Evolutionary conservation across 1,140 invertebrate genomes (phyloP).

Genomic region (Cecropterus lyciades): DNA sequence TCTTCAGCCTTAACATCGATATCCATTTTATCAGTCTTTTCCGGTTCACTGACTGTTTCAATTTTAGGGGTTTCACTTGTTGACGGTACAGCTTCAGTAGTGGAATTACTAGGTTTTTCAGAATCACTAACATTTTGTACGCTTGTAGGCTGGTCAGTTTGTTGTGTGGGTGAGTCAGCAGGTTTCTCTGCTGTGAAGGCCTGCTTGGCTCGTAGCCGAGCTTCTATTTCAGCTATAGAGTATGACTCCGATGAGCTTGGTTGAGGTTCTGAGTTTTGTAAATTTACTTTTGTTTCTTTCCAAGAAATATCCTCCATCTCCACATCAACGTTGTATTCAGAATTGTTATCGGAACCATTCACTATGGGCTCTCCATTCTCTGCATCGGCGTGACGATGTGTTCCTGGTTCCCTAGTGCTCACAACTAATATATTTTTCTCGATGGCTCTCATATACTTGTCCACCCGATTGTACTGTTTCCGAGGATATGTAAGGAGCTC

Average conservation of each 20-base stretch:
- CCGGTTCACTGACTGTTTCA: conserved; percentile 36
- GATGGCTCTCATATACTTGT: conserved; percentile 97
- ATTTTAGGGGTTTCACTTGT: conserved; percentile 44
- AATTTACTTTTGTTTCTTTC: conserved; percentile 74
- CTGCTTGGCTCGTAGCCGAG: conserved; percentile 61
- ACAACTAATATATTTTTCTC: conserved; percentile 98
- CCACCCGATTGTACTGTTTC: conserved; percentile 97
- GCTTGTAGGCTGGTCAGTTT: neutral
- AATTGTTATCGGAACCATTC: conserved; percentile 85
- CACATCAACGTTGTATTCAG: conserved; percentile 88
- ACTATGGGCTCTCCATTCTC: conserved; percentile 88
- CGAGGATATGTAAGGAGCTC: conserved; percentile 95
- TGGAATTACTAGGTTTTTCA: conserved; percentile 44
- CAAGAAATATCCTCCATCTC: conserved; percentile 88
- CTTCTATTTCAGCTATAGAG: conserved; percentile 71
- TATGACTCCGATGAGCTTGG: conserved; percentile 75
- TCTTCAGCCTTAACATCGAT: conserved; percentile 59
- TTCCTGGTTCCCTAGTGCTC: conserved; percentile 95
- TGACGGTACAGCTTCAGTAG: conserved; percentile 38
- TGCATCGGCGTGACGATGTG: conserved; percentile 84
- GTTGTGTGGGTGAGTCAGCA: conserved; percentile 53
- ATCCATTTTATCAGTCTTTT: conserved; percentile 50
- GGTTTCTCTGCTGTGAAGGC: conserved; percentile 55
- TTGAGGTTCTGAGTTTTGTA: conserved; percentile 64
- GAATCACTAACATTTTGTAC: conserved; percentile 2